Evolutionary conservation across 37 sponge, comb jelly and placozoan genomes (phyloP).

Genomic region (Ephydatia muelleri): DNA sequence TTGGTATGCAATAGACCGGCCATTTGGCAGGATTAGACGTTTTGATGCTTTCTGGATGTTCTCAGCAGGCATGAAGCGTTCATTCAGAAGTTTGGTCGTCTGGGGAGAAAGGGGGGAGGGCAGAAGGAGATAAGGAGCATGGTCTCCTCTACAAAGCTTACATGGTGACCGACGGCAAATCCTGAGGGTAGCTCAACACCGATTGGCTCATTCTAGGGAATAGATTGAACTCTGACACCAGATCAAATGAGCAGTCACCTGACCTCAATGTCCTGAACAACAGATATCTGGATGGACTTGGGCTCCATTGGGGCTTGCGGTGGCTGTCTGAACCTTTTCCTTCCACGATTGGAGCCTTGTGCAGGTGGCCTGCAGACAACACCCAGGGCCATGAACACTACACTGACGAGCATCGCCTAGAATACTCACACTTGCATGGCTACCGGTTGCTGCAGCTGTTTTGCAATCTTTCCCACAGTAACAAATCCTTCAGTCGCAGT

Average conservation of each 20-base stretch:
- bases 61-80: slow-evolving; percentile 19
- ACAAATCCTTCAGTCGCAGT: not conserved
- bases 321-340: not conserved
- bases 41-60: not conserved
- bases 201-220: slow-evolving; percentile 11
- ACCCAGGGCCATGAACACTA: not conserved
- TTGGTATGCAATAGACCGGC: slow-evolving; percentile 13
- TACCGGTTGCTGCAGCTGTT: not conserved
- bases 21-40: slow-evolving; percentile 12
- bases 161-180: slow-evolving; percentile 32
- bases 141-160: slow-evolving; percentile 4
- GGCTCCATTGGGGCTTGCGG: not conserved
- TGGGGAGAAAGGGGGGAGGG: not conserved
- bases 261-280: not conserved
- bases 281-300: not conserved
- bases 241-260: not conserved
- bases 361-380: not conserved
- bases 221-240: not conserved
- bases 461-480: not conserved
- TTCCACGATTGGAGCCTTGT: not conserved
- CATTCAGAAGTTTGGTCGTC: slow-evolving; percentile 30
- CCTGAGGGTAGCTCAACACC: slow-evolving; percentile 23
- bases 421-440: not conserved
- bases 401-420: not conserved
- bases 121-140: not conserved